phyloP scores from a whole-genome alignment of 2,113 vertebrate genomes.

The Haplochromis burtoni region DNA sequence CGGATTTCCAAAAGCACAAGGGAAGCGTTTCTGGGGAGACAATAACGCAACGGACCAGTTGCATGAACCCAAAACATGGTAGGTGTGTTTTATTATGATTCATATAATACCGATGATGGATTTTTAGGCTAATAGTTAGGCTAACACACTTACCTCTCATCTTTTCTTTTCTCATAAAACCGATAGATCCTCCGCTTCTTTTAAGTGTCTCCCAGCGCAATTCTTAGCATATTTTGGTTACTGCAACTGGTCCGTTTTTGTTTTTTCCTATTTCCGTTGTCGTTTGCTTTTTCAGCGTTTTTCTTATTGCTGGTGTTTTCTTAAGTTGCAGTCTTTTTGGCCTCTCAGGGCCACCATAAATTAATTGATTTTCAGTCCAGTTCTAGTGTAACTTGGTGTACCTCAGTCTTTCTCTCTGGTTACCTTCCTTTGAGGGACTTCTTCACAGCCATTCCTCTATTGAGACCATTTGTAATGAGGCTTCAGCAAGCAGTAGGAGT shows the following conservation, averaged over 20 bases:
- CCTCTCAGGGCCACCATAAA: fast-evolving
- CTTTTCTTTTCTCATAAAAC: neutral
- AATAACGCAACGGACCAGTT: neutral
- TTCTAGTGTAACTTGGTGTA: neutral
- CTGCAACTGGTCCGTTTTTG: neutral
- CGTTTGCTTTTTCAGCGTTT: fast-evolving
- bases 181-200: fast-evolving
- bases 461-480: neutral
- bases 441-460: neutral
- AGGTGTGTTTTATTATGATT: neutral
- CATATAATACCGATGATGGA: fast-evolving
- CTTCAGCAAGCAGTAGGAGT: neutral
- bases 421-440: neutral
- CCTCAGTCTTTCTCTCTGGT: neutral
- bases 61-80: neutral
- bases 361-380: neutral
- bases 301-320: neutral
- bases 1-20: fast-evolving
- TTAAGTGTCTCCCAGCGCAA: fast-evolving
- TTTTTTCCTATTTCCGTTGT: neutral
- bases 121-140: neutral
- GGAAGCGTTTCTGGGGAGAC: neutral
- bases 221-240: neutral
- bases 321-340: neutral
- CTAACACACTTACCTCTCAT: neutral